Evolutionary conservation across 2,113 vertebrate genomes (phyloP).

Genomic region (Theristicus caerulescens): DNA sequence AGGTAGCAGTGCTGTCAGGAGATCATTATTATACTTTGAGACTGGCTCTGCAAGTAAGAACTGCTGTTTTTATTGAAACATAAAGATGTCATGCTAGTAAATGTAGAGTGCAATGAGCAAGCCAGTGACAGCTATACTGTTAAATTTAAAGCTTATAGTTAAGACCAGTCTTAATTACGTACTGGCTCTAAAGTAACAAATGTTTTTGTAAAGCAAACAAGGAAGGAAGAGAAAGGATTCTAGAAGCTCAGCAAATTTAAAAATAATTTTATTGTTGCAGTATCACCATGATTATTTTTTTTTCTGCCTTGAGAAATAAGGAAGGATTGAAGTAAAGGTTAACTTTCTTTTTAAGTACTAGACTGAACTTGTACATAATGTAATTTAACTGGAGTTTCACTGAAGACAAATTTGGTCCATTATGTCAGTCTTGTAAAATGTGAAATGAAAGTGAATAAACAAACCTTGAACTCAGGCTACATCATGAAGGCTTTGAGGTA

Average conservation of each 20-base stretch:
- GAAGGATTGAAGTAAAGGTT: constrained; percentile 20
- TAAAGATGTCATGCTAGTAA: not conserved
- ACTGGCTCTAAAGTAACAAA: not conserved
- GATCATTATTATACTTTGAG: not conserved
- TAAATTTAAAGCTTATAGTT: not conserved
- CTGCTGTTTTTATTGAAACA: not conserved
- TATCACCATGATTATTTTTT: not conserved
- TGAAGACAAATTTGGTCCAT: constrained; percentile 28
- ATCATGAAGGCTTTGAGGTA: not conserved
- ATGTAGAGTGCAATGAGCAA: not conserved
- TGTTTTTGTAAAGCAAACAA: not conserved
- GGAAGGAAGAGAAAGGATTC: not conserved
- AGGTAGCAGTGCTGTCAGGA: not conserved
- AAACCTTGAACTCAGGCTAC: not conserved
- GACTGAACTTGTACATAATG: not conserved
- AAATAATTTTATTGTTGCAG: not conserved
- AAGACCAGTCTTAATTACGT: not conserved
- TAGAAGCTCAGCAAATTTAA: not conserved
- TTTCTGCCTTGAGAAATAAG: not conserved
- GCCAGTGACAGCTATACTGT: not conserved
- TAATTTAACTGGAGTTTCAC: constrained; percentile 47
- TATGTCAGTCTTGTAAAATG: constrained; percentile 32
- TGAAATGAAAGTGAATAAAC: constrained; percentile 18
- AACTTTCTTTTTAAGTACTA: constrained; percentile 50
- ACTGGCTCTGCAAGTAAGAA: not conserved